Evolutionary conservation across 2,113 vertebrate species (phyloP).

Genomic region (Craseonycteris thonglongyai): DNA sequence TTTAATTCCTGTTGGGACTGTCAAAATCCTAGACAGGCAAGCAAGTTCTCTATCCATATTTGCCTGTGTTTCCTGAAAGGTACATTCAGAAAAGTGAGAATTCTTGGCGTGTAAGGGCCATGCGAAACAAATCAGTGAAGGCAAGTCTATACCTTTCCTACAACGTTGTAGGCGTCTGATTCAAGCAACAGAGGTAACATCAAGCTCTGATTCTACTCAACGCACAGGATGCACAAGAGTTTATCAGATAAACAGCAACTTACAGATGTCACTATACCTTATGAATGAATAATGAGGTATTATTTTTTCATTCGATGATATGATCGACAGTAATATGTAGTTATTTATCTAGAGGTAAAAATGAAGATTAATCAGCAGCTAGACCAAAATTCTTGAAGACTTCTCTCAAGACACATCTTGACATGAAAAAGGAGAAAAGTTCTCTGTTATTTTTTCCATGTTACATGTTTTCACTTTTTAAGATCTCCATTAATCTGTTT

Average conservation of each 20-base stretch:
- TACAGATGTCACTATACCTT: not conserved
- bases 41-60: conserved; percentile 37
- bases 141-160: not conserved
- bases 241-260: not conserved
- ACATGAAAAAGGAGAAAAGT: not conserved
- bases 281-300: not conserved
- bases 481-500: conserved; percentile 11
- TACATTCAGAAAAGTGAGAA: not conserved
- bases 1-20: conserved; percentile 4
- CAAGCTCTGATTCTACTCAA: not conserved
- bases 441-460: not conserved
- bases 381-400: not conserved
- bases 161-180: not conserved
- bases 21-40: conserved; percentile 52
- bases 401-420: not conserved
- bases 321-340: not conserved
- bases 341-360: conserved; percentile 16
- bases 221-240: not conserved
- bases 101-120: not conserved
- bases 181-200: not conserved
- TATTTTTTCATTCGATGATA: not conserved
- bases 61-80: not conserved
- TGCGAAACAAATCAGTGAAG: not conserved
- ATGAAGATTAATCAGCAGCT: not conserved
- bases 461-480: conserved; percentile 34